A percentile compares a stretch with the other conserved stretches of the same genome.
Conservation (phyloP, 2,888 invertebrate genomes). For the Gymnocheta viridis region DNA sequence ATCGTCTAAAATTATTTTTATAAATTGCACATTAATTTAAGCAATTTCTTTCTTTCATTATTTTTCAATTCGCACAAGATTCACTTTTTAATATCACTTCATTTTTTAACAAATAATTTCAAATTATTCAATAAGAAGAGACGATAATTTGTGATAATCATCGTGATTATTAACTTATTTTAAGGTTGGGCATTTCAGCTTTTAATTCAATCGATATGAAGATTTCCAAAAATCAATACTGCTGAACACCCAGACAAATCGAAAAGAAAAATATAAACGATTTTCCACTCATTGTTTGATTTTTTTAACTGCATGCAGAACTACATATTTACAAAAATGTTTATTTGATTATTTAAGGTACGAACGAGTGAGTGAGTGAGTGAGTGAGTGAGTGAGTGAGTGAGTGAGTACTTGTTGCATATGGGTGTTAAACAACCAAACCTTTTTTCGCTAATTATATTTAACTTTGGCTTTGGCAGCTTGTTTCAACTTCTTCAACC, state of each 20-base stretch:
- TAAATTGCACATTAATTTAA: background rate
- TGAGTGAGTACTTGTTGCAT: constrained; percentile 49
- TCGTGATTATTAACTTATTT: constrained; percentile 20
- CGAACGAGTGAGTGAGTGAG: background rate
- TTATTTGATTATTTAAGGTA: constrained; percentile 48
- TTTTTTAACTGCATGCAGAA: no score
- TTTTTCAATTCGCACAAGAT: background rate
- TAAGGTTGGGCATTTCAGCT: constrained; percentile 25
- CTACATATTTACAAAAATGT: background rate
- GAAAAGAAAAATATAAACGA: background rate
- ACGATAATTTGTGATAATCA: constrained; percentile 28
- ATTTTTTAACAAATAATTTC: background rate
- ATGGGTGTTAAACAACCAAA: constrained; percentile 66
- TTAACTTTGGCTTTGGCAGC: constrained; percentile 59
- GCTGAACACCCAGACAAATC: constrained; percentile 31
- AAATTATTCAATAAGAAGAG: constrained; percentile 6
- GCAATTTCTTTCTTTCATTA: background rate
- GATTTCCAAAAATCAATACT: constrained; percentile 35
- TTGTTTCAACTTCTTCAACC: constrained; percentile 36
- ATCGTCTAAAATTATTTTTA: background rate
- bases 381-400: no score
- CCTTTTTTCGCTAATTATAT: constrained; percentile 68
- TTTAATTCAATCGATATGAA: constrained; percentile 28
- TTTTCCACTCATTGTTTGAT: constrained; percentile 16
- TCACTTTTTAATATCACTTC: constrained; percentile 24